These are phyloP conservation scores for Dinocampus coccinellae DNA, from an alignment of 2,888 invertebrate genomes.

Conservation along the genomic window DNA sequence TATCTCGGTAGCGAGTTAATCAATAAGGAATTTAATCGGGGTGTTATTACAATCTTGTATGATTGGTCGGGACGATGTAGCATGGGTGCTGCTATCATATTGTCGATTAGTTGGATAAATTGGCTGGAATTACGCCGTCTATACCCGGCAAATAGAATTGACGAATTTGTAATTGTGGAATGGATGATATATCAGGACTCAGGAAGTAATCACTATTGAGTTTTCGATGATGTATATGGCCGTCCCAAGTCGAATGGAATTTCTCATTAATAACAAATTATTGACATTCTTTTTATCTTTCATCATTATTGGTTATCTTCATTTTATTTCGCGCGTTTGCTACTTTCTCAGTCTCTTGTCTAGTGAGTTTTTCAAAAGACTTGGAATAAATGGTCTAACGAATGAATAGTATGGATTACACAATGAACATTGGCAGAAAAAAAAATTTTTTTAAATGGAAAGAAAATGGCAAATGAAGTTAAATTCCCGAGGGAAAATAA, in stretches of 20 bases:
- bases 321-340: not conserved
- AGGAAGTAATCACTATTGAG: constrained; percentile 19
- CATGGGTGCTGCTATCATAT: constrained; percentile 42
- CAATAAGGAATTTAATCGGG: constrained; percentile 50
- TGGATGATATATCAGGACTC: constrained; percentile 21
- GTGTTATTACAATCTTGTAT: constrained; percentile 43
- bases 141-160: constrained; percentile 5
- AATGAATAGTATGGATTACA: not conserved
- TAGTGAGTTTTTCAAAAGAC: constrained; percentile 26
- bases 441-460: too few species aligned
- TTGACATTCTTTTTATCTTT: not conserved
- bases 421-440: not conserved
- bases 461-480: constrained; percentile 20
- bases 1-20: constrained; percentile 42
- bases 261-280: constrained; percentile 25
- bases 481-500: constrained; percentile 28
- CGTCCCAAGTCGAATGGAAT: constrained; percentile 10
- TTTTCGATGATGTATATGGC: constrained; percentile 13
- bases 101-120: constrained; percentile 47
- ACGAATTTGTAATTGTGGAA: constrained; percentile 10
- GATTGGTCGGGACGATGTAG: constrained; percentile 44
- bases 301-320: not conserved
- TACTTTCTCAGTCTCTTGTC: not conserved
- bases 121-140: constrained; percentile 41
- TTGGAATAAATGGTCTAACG: constrained; percentile 16